phyloP scores from a whole-genome alignment of 2,113 vertebrate genomes.

The Trogon melanurus region DNA sequence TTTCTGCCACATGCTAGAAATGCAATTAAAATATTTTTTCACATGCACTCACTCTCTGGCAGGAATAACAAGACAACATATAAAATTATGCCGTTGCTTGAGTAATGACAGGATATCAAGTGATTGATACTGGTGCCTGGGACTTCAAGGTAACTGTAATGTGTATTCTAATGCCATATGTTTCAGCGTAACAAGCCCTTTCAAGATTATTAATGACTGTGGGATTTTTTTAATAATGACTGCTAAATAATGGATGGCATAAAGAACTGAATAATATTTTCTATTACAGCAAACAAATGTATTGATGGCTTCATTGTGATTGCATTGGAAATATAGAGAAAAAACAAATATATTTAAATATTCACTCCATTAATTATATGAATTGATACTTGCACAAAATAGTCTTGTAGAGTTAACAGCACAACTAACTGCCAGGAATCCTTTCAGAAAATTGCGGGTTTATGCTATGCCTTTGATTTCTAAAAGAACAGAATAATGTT shows the following conservation, averaged over 20 bases:
- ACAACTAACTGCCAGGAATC: background rate
- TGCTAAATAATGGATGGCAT: slow-evolving; percentile 11
- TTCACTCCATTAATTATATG: background rate
- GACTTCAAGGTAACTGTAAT: background rate
- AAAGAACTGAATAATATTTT: slow-evolving; percentile 4
- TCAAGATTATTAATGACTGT: slow-evolving; percentile 22
- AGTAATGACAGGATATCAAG: background rate
- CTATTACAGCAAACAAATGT: background rate
- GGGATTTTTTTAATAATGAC: background rate
- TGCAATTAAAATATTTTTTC: slow-evolving; percentile 36
- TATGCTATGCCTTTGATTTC: background rate
- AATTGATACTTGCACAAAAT: background rate
- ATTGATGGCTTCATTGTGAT: background rate
- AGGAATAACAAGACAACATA: slow-evolving; percentile 11
- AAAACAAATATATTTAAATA: slow-evolving; percentile 12
- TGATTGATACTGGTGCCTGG: background rate
- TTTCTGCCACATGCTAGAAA: slow-evolving; percentile 13
- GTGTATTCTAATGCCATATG: background rate
- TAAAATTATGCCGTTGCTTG: background rate
- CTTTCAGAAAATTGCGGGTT: background rate
- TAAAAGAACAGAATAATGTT: background rate
- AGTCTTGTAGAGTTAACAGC: background rate
- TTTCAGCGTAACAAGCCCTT: slow-evolving; percentile 2
- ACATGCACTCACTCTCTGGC: background rate
- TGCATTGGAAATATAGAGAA: background rate